Evolutionary conservation across 2,888 invertebrate genomes (phyloP).

Genomic region (Boloria euphrosyne): DNA sequence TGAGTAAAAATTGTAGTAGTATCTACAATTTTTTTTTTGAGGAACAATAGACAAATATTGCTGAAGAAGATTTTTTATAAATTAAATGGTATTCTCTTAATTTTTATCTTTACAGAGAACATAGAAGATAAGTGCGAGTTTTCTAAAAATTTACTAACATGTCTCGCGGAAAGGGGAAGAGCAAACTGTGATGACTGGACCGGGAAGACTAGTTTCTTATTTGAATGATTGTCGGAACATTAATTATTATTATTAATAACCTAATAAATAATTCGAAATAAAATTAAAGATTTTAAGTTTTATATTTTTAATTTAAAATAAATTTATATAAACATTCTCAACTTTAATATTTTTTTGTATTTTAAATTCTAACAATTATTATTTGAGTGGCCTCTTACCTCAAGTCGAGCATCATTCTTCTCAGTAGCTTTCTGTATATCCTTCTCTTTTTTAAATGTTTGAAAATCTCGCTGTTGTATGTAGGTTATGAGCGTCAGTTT

Average conservation of each 20-base stretch:
- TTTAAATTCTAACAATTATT: neutral
- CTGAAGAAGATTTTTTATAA: neutral
- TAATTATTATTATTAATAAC: neutral
- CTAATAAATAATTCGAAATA: neutral
- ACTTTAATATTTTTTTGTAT: neutral
- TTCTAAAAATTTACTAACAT: constrained; percentile 84
- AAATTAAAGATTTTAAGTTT: neutral
- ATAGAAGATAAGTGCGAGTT: constrained; percentile 85
- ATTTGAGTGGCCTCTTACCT: constrained; percentile 52
- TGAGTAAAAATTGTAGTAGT: too few relatives aligned
- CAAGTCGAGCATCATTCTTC: constrained; percentile 70
- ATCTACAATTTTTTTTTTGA: too few relatives aligned
- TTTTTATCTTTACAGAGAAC: constrained; percentile 63
- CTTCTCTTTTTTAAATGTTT: constrained; percentile 53
- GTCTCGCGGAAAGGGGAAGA: constrained; percentile 87
- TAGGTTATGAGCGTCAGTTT: constrained; percentile 83
- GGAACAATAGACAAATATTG: neutral
- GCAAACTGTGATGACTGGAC: constrained; percentile 89
- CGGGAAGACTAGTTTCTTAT: constrained; percentile 30
- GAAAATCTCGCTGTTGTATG: constrained; percentile 77
- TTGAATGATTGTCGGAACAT: constrained; percentile 5
- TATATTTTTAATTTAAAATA: neutral
- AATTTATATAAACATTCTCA: neutral
- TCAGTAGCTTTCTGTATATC: constrained; percentile 60
- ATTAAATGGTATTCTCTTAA: neutral